Percentiles rank a stretch among this genome's conserved stretches.
phyloP scores from a whole-genome alignment of 2,888 invertebrate species.

The Cancer borealis region DNA sequence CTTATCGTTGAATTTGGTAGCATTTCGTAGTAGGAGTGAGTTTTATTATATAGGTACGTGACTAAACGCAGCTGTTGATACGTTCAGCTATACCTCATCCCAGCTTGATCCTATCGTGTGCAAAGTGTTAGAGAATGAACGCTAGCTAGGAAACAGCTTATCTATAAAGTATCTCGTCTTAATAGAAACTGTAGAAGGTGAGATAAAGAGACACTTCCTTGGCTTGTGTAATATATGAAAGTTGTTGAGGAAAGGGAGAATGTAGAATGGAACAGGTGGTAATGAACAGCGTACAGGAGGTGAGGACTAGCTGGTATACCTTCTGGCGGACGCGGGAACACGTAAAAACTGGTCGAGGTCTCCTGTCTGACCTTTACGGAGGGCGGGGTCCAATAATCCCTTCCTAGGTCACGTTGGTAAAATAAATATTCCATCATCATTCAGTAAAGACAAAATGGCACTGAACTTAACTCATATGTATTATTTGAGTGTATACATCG shows the following conservation, averaged over 20 bases:
- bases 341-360: conserved; percentile 54
- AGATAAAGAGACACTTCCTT: background rate
- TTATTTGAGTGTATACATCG: background rate
- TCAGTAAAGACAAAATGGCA: background rate
- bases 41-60: background rate
- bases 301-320: conserved; percentile 3
- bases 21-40: background rate
- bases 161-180: conserved; percentile 29
- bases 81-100: background rate
- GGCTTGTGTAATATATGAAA: conserved; percentile 38
- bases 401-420: conserved; percentile 43
- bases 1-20: background rate
- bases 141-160: background rate
- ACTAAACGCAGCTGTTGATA: background rate
- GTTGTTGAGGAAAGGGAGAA: background rate
- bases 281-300: conserved; percentile 5
- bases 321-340: conserved; percentile 26
- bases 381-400: conserved; percentile 42
- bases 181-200: conserved; percentile 24
- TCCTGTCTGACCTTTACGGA: conserved; percentile 52
- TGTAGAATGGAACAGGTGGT: background rate
- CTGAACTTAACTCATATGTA: background rate
- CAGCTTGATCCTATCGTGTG: background rate
- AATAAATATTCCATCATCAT: background rate
- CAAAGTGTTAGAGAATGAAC: background rate